Conservation (phyloP, 2,797 vertebrate genomes). For the Myripristis murdjan region DNA sequence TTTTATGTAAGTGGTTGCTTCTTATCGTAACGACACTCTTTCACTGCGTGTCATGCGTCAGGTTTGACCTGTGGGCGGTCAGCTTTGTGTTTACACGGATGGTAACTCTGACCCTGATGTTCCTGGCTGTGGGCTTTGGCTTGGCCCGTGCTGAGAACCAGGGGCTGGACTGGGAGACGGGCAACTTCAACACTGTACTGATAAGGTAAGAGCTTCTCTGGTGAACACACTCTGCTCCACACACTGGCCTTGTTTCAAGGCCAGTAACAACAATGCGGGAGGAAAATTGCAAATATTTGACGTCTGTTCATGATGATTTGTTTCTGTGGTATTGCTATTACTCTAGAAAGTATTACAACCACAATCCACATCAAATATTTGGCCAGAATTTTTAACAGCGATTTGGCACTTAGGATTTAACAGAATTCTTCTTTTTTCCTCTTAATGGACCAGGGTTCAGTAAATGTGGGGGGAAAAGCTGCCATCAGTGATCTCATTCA, state of each 20-base stretch:
- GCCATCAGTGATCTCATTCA: no score
- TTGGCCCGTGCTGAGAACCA: conserved; percentile 93
- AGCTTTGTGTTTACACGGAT: conserved; percentile 94
- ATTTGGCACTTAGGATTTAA: no score
- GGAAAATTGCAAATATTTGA: neutral
- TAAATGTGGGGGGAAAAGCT: no score
- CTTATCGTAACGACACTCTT: no score
- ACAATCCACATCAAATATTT: no score
- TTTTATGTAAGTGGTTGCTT: no score
- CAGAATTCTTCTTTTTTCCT: no score
- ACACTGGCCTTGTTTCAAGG: no score
- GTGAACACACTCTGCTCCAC: neutral
- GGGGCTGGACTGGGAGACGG: conserved; percentile 89
- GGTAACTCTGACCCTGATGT: conserved; percentile 94
- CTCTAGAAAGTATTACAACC: no score
- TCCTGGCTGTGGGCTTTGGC: conserved; percentile 94
- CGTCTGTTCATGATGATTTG: conserved; percentile 25
- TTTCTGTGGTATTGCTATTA: neutral
- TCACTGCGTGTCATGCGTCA: conserved; percentile 60
- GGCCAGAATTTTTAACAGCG: conserved; percentile 19
- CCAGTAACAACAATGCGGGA: no score
- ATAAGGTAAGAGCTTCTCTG: conserved; percentile 86
- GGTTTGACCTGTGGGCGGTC: conserved; percentile 95
- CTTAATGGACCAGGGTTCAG: no score
- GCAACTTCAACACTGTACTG: conserved; percentile 94